Percentiles rank a stretch among this genome's conserved stretches.
Evolutionary conservation across 2,888 invertebrate species (phyloP).

Genomic region (Nomada hirtipes): DNA sequence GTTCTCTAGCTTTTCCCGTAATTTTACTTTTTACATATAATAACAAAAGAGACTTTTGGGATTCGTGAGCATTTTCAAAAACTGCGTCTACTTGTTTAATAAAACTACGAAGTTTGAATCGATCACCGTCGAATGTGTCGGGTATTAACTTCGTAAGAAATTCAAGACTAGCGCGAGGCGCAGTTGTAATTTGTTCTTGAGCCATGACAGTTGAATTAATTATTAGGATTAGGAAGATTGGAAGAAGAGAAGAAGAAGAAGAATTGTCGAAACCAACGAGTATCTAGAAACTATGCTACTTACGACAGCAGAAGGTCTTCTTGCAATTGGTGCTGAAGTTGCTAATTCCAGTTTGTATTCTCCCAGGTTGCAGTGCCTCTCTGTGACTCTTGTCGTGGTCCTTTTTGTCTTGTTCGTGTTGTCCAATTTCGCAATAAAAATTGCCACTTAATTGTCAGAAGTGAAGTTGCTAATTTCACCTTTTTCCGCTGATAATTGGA

Average conservation of each 20-base stretch:
- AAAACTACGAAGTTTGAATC: too few species aligned
- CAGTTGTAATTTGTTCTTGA: too few species aligned
- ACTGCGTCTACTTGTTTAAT: too few species aligned
- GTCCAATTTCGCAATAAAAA: conserved; percentile 11
- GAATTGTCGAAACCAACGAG: conserved; percentile 7
- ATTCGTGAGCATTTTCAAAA: too few species aligned
- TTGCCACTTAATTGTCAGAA: conserved; percentile 7
- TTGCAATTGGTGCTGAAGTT: conserved; percentile 14
- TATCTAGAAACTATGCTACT: conserved; percentile 9
- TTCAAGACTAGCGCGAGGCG: too few species aligned
- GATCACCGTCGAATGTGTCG: too few species aligned
- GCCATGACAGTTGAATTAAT: too few species aligned
- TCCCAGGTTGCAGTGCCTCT: not conserved
- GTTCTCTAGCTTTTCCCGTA: too few species aligned
- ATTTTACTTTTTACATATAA: too few species aligned
- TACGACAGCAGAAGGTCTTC: not conserved
- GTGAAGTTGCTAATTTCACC: conserved; percentile 18
- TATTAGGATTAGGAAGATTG: too few species aligned
- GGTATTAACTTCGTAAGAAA: too few species aligned
- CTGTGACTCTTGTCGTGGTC: conserved; percentile 4
- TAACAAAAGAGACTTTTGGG: too few species aligned
- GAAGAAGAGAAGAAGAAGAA: not conserved
- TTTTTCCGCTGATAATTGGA: not conserved
- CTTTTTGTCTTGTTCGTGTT: not conserved
- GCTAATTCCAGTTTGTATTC: conserved; percentile 13